Evolutionary conservation across 2,113 vertebrate genomes (phyloP).

Genomic region (Candoia aspera): DNA sequence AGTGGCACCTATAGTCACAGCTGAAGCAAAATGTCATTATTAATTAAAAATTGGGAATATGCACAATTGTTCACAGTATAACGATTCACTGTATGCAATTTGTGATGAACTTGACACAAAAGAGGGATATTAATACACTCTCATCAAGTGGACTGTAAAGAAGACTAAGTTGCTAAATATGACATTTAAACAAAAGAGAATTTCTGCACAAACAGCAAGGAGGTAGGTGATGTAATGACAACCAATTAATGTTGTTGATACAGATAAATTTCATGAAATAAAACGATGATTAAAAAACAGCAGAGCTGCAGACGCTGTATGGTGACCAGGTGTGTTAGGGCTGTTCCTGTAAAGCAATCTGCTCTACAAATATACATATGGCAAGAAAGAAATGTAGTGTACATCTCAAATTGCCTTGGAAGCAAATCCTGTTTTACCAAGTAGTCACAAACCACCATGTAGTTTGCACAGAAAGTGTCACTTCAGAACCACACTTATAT

Average conservation of each 20-base stretch:
- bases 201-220: neutral
- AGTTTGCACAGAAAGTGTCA: neutral
- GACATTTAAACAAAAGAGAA: neutral
- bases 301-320: too few relatives aligned
- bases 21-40: neutral
- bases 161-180: neutral
- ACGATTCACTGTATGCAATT: neutral
- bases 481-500: neutral
- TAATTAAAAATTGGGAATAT: neutral
- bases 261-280: too few relatives aligned
- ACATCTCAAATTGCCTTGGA: neutral
- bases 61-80: neutral
- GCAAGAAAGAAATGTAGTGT: neutral
- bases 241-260: neutral
- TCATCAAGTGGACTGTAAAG: neutral
- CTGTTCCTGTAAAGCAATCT: too few relatives aligned
- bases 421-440: neutral
- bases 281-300: too few relatives aligned
- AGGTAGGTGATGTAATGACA: neutral
- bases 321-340: too few relatives aligned
- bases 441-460: neutral
- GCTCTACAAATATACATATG: too few relatives aligned
- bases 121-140: neutral
- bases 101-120: neutral
- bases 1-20: neutral